A percentile compares a stretch with the other conserved stretches of the same genome.
Evolutionary conservation across 2,113 vertebrate genomes (phyloP).

Genomic region (Octodon degus): DNA sequence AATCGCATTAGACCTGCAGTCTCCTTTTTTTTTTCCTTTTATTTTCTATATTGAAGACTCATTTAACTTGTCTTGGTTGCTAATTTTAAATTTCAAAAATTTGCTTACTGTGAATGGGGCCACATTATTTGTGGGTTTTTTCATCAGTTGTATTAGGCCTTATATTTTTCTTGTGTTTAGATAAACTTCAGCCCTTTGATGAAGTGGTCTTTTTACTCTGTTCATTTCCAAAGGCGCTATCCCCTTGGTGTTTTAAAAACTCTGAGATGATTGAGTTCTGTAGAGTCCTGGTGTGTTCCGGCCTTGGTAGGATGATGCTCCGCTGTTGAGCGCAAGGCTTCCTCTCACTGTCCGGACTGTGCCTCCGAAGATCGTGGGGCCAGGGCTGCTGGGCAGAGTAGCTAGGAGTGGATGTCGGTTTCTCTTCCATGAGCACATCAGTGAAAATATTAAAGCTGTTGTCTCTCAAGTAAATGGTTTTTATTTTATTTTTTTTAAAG

Average conservation of each 20-base stretch:
- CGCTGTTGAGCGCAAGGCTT: background rate
- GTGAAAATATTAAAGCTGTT: background rate
- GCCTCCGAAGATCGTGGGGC: background rate
- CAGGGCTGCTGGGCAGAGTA: background rate
- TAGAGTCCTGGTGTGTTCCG: background rate
- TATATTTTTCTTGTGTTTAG: background rate
- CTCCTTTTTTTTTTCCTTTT: background rate
- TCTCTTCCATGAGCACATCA: background rate
- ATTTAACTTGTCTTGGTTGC: background rate
- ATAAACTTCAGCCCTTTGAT: background rate
- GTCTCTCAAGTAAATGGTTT: no score
- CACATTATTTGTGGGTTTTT: background rate
- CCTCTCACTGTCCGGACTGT: background rate
- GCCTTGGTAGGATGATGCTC: background rate
- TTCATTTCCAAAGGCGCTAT: background rate
- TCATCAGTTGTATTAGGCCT: background rate
- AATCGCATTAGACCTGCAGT: background rate
- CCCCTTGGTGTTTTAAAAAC: background rate
- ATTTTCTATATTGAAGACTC: slow-evolving; percentile 22
- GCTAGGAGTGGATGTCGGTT: background rate
- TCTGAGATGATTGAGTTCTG: background rate
- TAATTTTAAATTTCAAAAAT: background rate
- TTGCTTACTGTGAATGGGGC: background rate
- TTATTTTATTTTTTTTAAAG: no score
- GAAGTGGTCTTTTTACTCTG: background rate